phyloP scores from a whole-genome alignment of 2,113 vertebrate species.

The Myxocyprinus asiaticus region DNA sequence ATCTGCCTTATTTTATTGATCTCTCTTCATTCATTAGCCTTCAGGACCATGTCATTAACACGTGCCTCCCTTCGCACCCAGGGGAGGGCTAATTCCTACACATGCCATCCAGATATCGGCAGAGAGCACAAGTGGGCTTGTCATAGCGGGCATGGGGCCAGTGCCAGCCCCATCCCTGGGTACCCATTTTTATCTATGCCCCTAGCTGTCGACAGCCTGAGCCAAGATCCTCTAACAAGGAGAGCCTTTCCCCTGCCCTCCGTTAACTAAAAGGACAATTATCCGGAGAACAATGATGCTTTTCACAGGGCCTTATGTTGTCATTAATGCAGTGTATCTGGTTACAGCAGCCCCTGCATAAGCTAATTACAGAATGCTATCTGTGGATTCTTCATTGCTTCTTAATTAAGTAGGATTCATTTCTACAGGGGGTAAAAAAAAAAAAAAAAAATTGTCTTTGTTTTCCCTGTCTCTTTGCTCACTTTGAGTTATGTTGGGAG shows the following conservation, averaged over 20 bases:
- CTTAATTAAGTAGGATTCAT: slow-evolving; percentile 80
- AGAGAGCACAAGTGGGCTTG: slow-evolving; percentile 80
- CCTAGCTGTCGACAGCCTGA: slow-evolving; percentile 75
- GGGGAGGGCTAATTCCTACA: slow-evolving; percentile 78
- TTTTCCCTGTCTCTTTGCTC: slow-evolving; percentile 28
- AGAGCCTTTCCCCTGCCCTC: slow-evolving; percentile 70
- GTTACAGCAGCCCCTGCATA: slow-evolving; percentile 78
- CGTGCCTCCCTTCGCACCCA: slow-evolving; percentile 71
- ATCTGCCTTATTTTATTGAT: slow-evolving; percentile 83
- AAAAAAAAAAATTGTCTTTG: too few relatives aligned
- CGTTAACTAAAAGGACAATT: slow-evolving; percentile 86
- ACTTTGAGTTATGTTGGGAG: slow-evolving; percentile 13
- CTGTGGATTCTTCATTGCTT: slow-evolving; percentile 78
- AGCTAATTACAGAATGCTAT: slow-evolving; percentile 82
- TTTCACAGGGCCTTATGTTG: slow-evolving; percentile 80
- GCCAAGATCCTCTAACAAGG: slow-evolving; percentile 77
- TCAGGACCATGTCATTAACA: slow-evolving; percentile 81
- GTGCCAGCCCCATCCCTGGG: slow-evolving; percentile 64
- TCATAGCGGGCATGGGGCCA: slow-evolving; percentile 78
- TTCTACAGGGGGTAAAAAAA: slow-evolving; percentile 66
- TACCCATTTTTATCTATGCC: slow-evolving; percentile 64
- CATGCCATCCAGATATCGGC: slow-evolving; percentile 75
- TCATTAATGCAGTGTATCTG: slow-evolving; percentile 81
- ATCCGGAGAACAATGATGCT: slow-evolving; percentile 83
- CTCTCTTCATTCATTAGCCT: slow-evolving; percentile 80